phyloP scores from a whole-genome alignment of 2,888 invertebrate genomes.

The Philereme transversata region DNA sequence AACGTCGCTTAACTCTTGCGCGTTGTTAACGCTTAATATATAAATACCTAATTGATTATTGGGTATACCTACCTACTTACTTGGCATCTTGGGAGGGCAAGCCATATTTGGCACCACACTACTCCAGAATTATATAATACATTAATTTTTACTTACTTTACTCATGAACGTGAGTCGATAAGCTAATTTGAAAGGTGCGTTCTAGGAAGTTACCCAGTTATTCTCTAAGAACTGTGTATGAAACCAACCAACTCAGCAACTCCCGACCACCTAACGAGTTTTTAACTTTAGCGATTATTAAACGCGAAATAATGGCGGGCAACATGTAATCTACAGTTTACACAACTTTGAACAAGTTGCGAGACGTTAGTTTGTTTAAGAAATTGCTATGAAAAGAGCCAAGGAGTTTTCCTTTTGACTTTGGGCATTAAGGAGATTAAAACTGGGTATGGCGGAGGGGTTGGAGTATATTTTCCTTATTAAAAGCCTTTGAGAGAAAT shows the following conservation, averaged over 20 bases:
- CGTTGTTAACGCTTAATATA: too few relatives aligned
- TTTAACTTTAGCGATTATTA: conserved; percentile 63
- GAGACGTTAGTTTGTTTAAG: conserved; percentile 35
- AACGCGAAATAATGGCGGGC: conserved; percentile 46
- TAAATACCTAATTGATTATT: too few relatives aligned
- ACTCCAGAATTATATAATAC: too few relatives aligned
- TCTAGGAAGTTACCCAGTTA: conserved; percentile 13
- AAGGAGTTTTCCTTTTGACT: conserved; percentile 27
- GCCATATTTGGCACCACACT: too few relatives aligned
- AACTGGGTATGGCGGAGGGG: conserved; percentile 24
- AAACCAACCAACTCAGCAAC: conserved; percentile 27
- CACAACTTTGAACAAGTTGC: conserved; percentile 31
- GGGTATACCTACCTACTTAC: too few relatives aligned
- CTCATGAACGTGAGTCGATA: too few relatives aligned
- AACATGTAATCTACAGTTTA: conserved; percentile 39
- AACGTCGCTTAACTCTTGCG: too few relatives aligned
- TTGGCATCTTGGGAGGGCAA: too few relatives aligned
- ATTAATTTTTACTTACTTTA: too few relatives aligned
- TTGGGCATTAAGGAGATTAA: conserved; percentile 31
- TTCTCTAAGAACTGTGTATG: conserved; percentile 14
- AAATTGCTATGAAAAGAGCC: conserved; percentile 34
- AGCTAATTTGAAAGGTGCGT: background rate
- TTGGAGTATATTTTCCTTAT: conserved; percentile 25
- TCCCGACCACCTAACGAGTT: conserved; percentile 54
- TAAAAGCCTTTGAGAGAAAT: conserved; percentile 20